Conservation (phyloP, 2,113 vertebrate genomes). For the Reinhardtius hippoglossoides region DNA sequence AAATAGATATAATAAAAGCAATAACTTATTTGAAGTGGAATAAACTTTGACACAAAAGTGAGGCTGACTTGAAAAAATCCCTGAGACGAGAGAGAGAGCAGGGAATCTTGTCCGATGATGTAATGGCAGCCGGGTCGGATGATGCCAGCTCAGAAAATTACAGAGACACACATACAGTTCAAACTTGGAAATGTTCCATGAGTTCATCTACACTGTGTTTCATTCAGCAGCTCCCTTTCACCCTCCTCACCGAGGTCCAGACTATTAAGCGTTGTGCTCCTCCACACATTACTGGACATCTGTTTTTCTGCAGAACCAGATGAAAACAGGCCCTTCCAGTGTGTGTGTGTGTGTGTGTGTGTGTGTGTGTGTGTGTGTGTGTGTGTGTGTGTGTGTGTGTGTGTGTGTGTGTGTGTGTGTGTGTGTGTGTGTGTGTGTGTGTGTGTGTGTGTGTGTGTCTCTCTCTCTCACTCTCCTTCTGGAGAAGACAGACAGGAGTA, state of each 20-base stretch:
- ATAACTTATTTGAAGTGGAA: neutral
- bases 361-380: slow-evolving; percentile 31
- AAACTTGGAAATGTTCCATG: slow-evolving; percentile 26
- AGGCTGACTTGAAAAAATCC: slow-evolving; percentile 23
- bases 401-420: neutral
- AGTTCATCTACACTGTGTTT: slow-evolving; percentile 26
- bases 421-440: slow-evolving; percentile 38
- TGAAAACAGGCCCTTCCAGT: slow-evolving; percentile 40
- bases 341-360: slow-evolving; percentile 39
- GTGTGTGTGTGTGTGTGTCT: slow-evolving; percentile 35
- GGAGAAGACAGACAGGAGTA: slow-evolving; percentile 61
- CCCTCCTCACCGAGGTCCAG: slow-evolving; percentile 16
- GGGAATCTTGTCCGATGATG: slow-evolving; percentile 10
- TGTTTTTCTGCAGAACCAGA: slow-evolving; percentile 49
- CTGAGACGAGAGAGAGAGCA: slow-evolving; percentile 5
- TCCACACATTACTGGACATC: slow-evolving; percentile 32
- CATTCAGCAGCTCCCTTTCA: slow-evolving; percentile 22
- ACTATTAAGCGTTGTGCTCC: slow-evolving; percentile 18
- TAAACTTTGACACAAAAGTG: slow-evolving; percentile 14
- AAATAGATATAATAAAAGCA: neutral
- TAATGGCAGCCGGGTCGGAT: slow-evolving; percentile 21
- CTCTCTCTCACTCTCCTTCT: slow-evolving; percentile 42
- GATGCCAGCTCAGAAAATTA: slow-evolving; percentile 18
- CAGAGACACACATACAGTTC: slow-evolving; percentile 9
- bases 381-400: slow-evolving; percentile 32